Conservation (phyloP, 2,113 vertebrate species). For the Etheostoma spectabile region DNA sequence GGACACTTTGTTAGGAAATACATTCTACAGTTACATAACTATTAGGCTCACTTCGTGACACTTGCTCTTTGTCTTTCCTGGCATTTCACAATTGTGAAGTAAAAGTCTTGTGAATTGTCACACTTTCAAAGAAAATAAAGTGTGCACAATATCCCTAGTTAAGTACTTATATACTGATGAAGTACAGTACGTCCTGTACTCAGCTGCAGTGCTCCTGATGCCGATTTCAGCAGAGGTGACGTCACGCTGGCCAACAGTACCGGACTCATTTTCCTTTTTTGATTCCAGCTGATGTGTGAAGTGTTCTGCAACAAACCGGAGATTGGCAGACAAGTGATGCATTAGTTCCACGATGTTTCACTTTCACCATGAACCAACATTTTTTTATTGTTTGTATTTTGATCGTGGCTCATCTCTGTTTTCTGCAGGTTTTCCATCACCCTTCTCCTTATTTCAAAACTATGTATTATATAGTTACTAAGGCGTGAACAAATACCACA, state of each 20-base stretch:
- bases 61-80: slow-evolving; percentile 1
- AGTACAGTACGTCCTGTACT: neutral
- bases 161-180: neutral
- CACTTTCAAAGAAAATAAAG: neutral
- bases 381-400: neutral
- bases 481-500: too few relatives aligned
- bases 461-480: too few relatives aligned
- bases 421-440: neutral
- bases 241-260: neutral
- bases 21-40: neutral
- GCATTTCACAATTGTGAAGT: neutral
- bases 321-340: neutral
- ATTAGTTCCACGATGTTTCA: neutral
- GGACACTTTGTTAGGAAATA: neutral
- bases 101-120: neutral
- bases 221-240: neutral
- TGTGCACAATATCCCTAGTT: neutral
- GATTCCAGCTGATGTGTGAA: neutral
- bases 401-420: neutral
- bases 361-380: neutral
- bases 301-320: neutral
- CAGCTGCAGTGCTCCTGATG: neutral
- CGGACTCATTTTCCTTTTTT: neutral
- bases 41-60: neutral
- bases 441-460: neutral